Base-by-base conservation (phyloP, 2,888 invertebrate genomes). In the Neoscelio sp. region DNA sequence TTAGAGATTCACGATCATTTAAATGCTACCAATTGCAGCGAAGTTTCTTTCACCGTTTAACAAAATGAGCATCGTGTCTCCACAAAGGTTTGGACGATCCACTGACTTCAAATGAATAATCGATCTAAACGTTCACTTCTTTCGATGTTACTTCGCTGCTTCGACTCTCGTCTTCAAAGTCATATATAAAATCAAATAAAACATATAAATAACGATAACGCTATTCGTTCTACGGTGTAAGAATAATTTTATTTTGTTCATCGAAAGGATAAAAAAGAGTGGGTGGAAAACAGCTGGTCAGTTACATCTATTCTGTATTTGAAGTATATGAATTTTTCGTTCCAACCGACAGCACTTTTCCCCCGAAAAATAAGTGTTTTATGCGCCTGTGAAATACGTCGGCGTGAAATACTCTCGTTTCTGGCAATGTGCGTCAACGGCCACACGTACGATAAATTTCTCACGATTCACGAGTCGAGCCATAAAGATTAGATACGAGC, bases 391-490 rank as follows among this genome's bases (percentile, higher is more conserved):
- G 75, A 79, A 79, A 79, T 79, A 75, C 75, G 48, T 42, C 42
- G 54, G 71, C 60, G 71, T 79, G 75, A 79, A 79, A 75, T 79
- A 79, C 75, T 79, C 79, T 56, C 71, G 67, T 75, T 75, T 58
- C 75, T 79, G 71, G 79, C 79, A 71, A 65, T 60, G 79, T 50
- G 67, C 79, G 79, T 79, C 79, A 79, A 75, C 79, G 71, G 58
- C 80, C 75, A 75, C 71, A 76, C 75, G 74, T 80, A 80, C 76
- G 76, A 80, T 80, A 80, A 80, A 80, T 80, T 79, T 71, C 75
- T 79, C 79, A 75, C 79, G 79, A 79, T 79, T 80, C 80, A 76
- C 74, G 80, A 71, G 67, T 54, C 67, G 80, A 71, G 71, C 67
- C 73, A 80, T 75, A 76, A 80, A 80, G 80, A 80, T 76, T 80